Evolutionary conservation across 1,140 invertebrate species (phyloP).

Genomic region (Bicyclus anynana): DNA sequence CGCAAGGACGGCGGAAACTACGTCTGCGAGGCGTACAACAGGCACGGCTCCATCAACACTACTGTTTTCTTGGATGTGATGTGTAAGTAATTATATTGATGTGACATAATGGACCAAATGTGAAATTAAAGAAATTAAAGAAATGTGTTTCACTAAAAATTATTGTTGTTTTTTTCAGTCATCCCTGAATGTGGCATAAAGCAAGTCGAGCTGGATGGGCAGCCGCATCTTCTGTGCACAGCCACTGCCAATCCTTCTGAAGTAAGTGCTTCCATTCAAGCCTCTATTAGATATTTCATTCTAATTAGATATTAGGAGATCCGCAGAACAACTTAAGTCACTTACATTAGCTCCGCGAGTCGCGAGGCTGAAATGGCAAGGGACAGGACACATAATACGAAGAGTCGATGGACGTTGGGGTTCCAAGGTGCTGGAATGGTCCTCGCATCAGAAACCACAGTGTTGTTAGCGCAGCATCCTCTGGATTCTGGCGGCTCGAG

Average conservation of each 20-base stretch:
- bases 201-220: conserved; percentile 83
- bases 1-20: conserved; percentile 83
- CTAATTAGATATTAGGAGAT: not conserved
- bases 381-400: too few relatives aligned
- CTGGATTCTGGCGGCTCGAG: too few relatives aligned
- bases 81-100: conserved; percentile 80
- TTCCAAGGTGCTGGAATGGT: too few relatives aligned
- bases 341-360: too few relatives aligned
- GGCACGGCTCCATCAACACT: conserved; percentile 83
- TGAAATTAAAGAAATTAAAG: too few relatives aligned
- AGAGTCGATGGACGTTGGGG: too few relatives aligned
- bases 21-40: conserved; percentile 86
- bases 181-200: conserved; percentile 90
- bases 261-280: conserved; percentile 53
- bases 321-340: too few relatives aligned
- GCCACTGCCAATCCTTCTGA: conserved; percentile 88
- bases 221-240: conserved; percentile 87
- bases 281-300: not conserved
- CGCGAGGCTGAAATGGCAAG: too few relatives aligned
- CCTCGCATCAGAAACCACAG: too few relatives aligned
- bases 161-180: conserved; percentile 80
- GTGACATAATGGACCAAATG: too few relatives aligned
- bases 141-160: too few relatives aligned
- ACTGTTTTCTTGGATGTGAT: conserved; percentile 85
- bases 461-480: too few relatives aligned